phyloP scores from a whole-genome alignment of 2,797 vertebrate species.

The Ciconia nigra region DNA sequence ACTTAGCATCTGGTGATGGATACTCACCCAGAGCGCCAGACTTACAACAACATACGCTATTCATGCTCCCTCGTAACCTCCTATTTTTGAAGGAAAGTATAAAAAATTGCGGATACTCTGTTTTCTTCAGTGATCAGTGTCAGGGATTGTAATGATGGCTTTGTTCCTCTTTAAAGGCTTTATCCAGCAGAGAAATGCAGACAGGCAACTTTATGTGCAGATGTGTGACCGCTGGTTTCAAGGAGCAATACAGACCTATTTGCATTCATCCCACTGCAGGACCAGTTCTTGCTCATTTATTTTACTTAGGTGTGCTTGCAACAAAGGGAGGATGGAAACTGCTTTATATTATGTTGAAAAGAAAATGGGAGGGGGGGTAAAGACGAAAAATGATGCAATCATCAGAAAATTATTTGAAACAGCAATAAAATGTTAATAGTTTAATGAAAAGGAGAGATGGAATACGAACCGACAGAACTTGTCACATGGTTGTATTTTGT shows the following conservation, averaged over 20 bases:
- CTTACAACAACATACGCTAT: background rate
- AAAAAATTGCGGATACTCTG: background rate
- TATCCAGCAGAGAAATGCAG: background rate
- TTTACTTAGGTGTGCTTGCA: background rate
- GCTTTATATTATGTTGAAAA: background rate
- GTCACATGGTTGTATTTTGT: slow-evolving; percentile 1
- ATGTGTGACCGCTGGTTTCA: background rate
- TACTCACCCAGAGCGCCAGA: background rate
- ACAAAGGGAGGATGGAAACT: background rate
- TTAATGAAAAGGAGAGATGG: background rate
- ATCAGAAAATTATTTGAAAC: background rate
- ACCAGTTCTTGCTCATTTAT: background rate
- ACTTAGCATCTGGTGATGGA: background rate
- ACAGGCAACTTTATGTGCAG: background rate
- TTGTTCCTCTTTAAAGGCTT: background rate
- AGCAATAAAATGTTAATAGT: background rate
- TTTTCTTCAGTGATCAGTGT: background rate
- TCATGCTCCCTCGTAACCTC: background rate
- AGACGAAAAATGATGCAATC: background rate
- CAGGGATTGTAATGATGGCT: background rate
- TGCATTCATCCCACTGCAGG: background rate
- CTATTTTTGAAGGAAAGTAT: background rate
- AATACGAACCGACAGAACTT: background rate
- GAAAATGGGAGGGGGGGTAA: background rate
- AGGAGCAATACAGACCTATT: background rate